Evolutionary conservation across 2,888 invertebrate species (phyloP), one percentile per base, ranked within the genome.

Genomic region (Gymnosoma rotundatum): DNA sequence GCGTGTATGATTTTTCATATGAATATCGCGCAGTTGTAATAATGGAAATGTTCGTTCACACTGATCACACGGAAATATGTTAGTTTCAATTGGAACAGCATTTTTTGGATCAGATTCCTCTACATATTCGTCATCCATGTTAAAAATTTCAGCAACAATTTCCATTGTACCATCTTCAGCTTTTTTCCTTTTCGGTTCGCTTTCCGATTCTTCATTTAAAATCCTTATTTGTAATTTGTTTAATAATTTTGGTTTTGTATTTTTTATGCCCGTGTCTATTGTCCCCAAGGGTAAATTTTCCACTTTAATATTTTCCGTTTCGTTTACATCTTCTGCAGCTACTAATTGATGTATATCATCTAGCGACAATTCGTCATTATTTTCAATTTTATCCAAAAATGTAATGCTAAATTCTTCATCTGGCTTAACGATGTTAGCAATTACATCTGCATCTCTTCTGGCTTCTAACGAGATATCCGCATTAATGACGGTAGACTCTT

Each of bases 1-100:
- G 3, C 96, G 93, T 80, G 93, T 93, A 81, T 95, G 96, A 87
- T 94, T 94, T 14, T 93, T 92, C 85, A 94, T 92, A 88, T 96
- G 96, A 66, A 96, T 92, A 45, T 94, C 94, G 0, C 96, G 92
- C 38, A 96, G 91, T 87, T 96, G 96, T 79, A 94, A 93, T 70
- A 96, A 90, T 0, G 96, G 95, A 88, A 95, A 96, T 0, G 95
- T 94, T 60, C 95, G 93, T 50, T 96, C 94, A 88, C 96, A 96
- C 82, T 94, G 93, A 16, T 94, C 93, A 88, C 96, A 96, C 0
- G 96, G 93, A 88, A 93, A 95, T 0, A 94, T 94, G 79, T 94
- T 93, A 0, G 94, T 94, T 84, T 93, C 93, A 1, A 95, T 93
- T 10, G 93, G 93, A 25, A 90, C 91, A 0, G 93, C 88, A 85